These are phyloP conservation scores for Sialia sialis DNA, from an alignment of 2,113 vertebrate genomes.

Conservation along the genomic window DNA sequence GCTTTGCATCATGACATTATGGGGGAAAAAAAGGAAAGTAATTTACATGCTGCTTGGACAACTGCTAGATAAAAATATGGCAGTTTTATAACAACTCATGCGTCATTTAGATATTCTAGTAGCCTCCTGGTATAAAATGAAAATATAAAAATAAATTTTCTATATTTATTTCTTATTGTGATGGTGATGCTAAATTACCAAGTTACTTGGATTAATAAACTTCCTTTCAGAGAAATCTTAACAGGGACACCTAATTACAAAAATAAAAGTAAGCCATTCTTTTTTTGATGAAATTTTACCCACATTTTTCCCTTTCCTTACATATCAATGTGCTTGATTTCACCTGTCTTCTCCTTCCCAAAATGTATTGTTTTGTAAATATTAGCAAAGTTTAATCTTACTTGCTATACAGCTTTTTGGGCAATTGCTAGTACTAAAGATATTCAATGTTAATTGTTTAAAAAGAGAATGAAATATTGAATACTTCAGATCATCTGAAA, in stretches of 20 bases:
- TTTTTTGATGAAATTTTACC: not conserved
- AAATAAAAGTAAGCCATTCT: not conserved
- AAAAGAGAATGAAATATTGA: not conserved
- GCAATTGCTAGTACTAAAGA: not conserved
- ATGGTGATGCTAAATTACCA: not conserved
- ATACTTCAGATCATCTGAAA: not conserved
- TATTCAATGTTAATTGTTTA: not conserved
- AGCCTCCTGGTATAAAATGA: not conserved
- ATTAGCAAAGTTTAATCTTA: not conserved
- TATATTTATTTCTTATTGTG: conserved; percentile 19
- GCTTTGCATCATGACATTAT: not conserved
- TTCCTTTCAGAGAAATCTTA: not conserved
- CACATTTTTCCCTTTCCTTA: not conserved
- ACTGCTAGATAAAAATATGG: conserved; percentile 47
- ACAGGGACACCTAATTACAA: not conserved
- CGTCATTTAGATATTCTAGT: conserved; percentile 21
- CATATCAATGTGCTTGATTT: not conserved
- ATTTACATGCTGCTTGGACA: conserved; percentile 22
- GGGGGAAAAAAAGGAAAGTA: not conserved
- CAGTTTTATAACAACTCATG: conserved; percentile 34
- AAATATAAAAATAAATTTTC: conserved; percentile 14
- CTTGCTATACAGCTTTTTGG: not conserved
- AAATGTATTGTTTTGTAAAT: not conserved
- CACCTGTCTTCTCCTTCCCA: not conserved
- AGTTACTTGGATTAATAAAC: not conserved